Evolutionary conservation across 1,140 invertebrate genomes (phyloP), one percentile per base, ranked within the genome.

Genomic region (Drosophila paulistorum): DNA sequence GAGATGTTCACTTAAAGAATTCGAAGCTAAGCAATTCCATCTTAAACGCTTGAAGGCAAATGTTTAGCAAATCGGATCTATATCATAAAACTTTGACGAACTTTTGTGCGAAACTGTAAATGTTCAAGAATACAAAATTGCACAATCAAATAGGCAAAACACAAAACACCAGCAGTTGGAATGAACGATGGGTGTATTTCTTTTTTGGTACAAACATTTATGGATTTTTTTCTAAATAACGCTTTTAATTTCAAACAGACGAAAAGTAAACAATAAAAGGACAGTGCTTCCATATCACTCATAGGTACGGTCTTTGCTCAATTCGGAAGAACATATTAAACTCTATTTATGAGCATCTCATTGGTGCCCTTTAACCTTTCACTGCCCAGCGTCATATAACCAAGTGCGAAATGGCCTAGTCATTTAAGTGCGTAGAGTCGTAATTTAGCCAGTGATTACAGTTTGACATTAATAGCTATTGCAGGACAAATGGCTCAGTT

Each of bases 1-100:
- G 70, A 76, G 17, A 13, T 20, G 17, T 55, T 69, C 65, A 33
- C 72, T 68, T 75, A 51, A 59, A 65, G 59, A 62, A 75, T 37
- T 75, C 72, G 65, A 75, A 0, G 13, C 10, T 68, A 63, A 68
- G 58, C 23, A 58, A 51, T 75, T 65, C 41, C 67, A n/a, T 39
- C 45, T 54, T 55, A 48, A 48, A 48, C 14, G 45, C 45, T 48
- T 17, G 9, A 48, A 48, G 45, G 14, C 45, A 13, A 48, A 48
- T 48, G 7, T 20, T 48, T 48, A 13, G 45, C 45, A 48, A 48
- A n/a, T 45, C n/a, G n/a, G 13, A 14, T 14, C 35, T 37, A 10
- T 37, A 37, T 14, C 42, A 48, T 48, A 20, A 14, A 14, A 17
- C 7, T 48, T 48, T 20, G 7, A 20, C 7, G 2, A 20, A 20